These are phyloP conservation scores for Zoanthus sociatus DNA, from an alignment of 92 coral and sea anemone species.

Conservation along the genomic window DNA sequence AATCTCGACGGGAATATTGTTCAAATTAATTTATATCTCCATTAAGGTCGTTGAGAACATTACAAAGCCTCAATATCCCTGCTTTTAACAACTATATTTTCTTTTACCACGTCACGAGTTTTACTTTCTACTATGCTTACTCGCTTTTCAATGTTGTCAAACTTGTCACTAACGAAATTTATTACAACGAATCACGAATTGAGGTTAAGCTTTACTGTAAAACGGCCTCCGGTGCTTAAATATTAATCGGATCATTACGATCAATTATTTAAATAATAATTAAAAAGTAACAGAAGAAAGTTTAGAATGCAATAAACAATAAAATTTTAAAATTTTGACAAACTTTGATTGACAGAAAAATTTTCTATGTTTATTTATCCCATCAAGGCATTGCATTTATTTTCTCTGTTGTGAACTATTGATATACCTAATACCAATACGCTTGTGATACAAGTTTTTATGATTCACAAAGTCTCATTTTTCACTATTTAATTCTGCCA, in stretches of 20 bases:
- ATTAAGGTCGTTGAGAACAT: neutral
- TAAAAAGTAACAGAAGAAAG: neutral
- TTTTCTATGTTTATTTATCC: too few species aligned
- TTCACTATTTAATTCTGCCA: too few species aligned
- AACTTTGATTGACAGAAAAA: too few species aligned
- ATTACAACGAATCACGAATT: too few species aligned
- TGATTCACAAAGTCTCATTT: too few species aligned
- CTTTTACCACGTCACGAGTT: neutral
- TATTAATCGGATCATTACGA: neutral
- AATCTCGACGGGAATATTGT: neutral
- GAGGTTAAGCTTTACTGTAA: too few species aligned
- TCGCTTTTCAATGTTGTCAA: neutral
- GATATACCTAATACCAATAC: too few species aligned
- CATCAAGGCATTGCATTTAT: too few species aligned
- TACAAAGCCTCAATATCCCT: slow-evolving; percentile 26
- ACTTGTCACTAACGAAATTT: too few species aligned
- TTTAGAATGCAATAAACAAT: neutral
- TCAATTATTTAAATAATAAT: neutral
- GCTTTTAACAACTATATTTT: slow-evolving; percentile 26
- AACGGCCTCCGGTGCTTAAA: neutral
- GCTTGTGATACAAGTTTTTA: too few species aligned
- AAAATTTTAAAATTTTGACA: too few species aligned
- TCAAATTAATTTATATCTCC: slow-evolving; percentile 10
- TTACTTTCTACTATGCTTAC: neutral
- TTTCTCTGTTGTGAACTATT: too few species aligned